Base-by-base conservation (phyloP, 2,888 invertebrate genomes). In the Tillus elongatus region DNA sequence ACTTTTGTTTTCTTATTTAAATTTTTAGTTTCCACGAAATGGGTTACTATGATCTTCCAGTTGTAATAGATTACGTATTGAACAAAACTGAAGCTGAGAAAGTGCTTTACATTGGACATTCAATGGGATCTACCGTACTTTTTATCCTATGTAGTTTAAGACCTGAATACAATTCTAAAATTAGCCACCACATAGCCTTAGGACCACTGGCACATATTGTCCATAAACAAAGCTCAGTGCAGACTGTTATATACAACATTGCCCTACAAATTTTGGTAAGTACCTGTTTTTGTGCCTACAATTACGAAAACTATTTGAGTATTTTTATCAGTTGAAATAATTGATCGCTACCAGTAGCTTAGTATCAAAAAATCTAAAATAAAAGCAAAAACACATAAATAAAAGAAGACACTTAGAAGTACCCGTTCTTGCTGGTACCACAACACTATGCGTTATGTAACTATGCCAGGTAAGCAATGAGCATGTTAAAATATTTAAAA, bases 101-200 rank as follows among this genome's bases (percentile, higher is more conserved):
- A 31, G 42, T 81, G 6, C 67, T 65, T 46, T 79, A 75, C 56
- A 59, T 77, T n/a, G 79, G 79, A 1, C 77, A 79, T 54, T 78
- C 75, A 1, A 75, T 79, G 61, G 79, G 77, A 14, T 66, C 68
- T 1, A 64, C 69, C 4, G 58, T 62, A 39, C 66, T 64, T 43
- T 66, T 65, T 40, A 67, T 69, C n/a, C 53, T 70, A 55, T 56
- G 63, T 34, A 64, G 70, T 1, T 51, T 53, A 28, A 58, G 58
- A 6, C 63, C 65, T 2, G 59, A 61, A 39, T 66, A 63, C 41
- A 64, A 64, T 45, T 39, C 47, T 6, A 64, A 64, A 52, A 54
- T 66, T 15, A 51, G 51, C 30, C 46, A 60, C n/a, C 53, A 60
- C 35, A 50, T 61, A 11, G 59, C 58, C 6, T 43, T 65, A 28